Conservation (phyloP, 1,140 invertebrate genomes). For the Drosophila pectinifera region DNA sequence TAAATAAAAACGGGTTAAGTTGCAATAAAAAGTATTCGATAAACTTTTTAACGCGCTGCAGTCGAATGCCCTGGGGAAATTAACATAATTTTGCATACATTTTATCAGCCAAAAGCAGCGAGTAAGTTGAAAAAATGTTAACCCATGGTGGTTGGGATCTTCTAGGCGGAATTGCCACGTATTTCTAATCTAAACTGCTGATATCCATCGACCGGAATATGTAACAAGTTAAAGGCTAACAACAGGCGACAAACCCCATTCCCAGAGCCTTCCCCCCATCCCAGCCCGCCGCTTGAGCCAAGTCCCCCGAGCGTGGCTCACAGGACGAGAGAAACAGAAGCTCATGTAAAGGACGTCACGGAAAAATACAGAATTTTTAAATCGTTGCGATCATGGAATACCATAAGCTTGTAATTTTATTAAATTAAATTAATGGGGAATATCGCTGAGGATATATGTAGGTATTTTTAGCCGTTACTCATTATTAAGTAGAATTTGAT, state of each 20-base stretch:
- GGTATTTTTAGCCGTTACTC: no score
- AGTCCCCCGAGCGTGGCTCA: constrained; percentile 15
- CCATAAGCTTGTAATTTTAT: neutral
- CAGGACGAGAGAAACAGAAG: constrained; percentile 4
- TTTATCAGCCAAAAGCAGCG: constrained; percentile 53
- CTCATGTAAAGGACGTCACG: constrained; percentile 10
- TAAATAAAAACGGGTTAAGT: constrained; percentile 21
- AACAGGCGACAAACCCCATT: constrained; percentile 45
- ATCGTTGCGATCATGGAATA: constrained; percentile 4
- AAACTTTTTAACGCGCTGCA: constrained; percentile 68
- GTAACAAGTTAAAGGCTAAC: constrained; percentile 79
- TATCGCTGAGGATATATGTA: no score
- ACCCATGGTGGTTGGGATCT: constrained; percentile 2
- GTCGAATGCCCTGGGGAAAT: constrained; percentile 72
- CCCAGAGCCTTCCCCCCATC: constrained; percentile 4
- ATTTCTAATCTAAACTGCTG: constrained; percentile 67
- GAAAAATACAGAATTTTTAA: neutral
- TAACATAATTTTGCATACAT: constrained; percentile 74
- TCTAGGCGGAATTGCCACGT: constrained; percentile 38
- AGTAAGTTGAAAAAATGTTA: constrained; percentile 54
- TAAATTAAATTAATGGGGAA: neutral
- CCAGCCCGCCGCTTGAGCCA: constrained; percentile 1
- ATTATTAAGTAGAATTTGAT: neutral
- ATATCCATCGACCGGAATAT: constrained; percentile 77
- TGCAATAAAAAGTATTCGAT: constrained; percentile 58